A percentile compares a stretch with the other conserved stretches of the same genome.
Evolutionary conservation across 2,797 vertebrate species (phyloP).

Genomic region (Argya squamiceps): DNA sequence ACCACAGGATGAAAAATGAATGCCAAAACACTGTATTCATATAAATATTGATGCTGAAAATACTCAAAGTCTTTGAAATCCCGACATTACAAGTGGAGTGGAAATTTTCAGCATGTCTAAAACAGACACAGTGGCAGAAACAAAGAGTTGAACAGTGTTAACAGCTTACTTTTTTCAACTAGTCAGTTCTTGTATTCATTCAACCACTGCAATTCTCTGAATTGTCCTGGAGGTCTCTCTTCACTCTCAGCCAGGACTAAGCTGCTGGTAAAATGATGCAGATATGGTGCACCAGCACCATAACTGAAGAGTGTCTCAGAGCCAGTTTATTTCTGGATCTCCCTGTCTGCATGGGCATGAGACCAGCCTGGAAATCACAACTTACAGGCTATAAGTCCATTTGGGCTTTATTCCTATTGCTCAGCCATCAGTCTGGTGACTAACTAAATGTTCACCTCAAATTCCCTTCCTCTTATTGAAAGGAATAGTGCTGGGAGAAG

Average conservation of each 20-base stretch:
- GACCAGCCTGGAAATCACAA: not conserved
- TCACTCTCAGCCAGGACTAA: not conserved
- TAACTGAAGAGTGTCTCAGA: not conserved
- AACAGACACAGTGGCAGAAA: not conserved
- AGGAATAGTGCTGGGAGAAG: not conserved
- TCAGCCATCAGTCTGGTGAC: not conserved
- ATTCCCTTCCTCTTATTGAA: not conserved
- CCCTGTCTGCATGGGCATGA: not conserved
- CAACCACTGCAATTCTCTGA: not conserved
- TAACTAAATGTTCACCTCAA: not conserved
- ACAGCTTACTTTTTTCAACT: not conserved
- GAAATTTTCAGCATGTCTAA: not conserved
- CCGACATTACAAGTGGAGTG: not conserved
- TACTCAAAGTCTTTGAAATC: not conserved
- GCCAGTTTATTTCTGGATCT: not conserved
- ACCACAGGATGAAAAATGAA: not conserved
- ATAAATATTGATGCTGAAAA: not conserved
- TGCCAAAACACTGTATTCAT: not conserved
- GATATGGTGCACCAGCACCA: not conserved
- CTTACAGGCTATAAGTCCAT: accelerated
- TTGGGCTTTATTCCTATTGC: not conserved
- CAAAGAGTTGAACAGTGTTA: not conserved
- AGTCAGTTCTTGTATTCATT: not conserved
- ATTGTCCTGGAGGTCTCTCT: not conserved
- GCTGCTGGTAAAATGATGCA: not conserved